Evolutionary conservation across 2,888 invertebrate genomes (phyloP).

Genomic region (Hydroisotoma schaefferi): DNA sequence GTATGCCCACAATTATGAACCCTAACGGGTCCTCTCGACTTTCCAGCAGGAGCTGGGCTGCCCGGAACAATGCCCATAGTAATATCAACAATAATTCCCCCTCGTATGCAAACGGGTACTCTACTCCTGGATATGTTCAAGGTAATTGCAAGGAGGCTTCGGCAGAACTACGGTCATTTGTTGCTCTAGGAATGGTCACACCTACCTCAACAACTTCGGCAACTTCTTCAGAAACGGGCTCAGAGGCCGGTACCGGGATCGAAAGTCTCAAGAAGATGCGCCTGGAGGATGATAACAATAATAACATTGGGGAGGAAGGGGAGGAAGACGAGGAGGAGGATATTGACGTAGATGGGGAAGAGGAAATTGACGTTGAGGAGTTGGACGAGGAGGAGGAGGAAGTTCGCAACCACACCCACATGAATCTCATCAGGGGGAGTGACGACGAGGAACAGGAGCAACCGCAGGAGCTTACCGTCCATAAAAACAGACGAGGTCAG

Average conservation of each 20-base stretch:
- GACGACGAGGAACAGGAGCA: slow-evolving; percentile 20
- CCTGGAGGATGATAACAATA: slow-evolving; percentile 46
- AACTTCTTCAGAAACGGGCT: slow-evolving; percentile 36
- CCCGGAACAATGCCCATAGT: slow-evolving; percentile 13
- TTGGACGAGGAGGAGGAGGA: slow-evolving; percentile 36
- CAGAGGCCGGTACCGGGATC: slow-evolving; percentile 32
- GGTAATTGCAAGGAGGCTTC: slow-evolving; percentile 23
- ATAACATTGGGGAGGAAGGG: slow-evolving; percentile 39
- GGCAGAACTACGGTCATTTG: slow-evolving; percentile 6
- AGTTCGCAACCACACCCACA: slow-evolving; percentile 13
- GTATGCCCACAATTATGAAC: slow-evolving; percentile 67
- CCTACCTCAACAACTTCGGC: slow-evolving; percentile 42
- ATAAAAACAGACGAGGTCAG: no score
- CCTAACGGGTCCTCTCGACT: slow-evolving; percentile 30
- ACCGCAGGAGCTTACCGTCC: slow-evolving; percentile 20
- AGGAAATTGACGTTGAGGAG: slow-evolving; percentile 32
- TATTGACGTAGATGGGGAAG: slow-evolving; percentile 40
- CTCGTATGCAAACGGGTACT: slow-evolving; percentile 17
- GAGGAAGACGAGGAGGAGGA: slow-evolving; percentile 40
- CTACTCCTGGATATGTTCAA: slow-evolving; percentile 19
- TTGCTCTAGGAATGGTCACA: slow-evolving; percentile 86
- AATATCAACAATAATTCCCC: slow-evolving; percentile 18
- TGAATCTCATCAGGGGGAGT: slow-evolving; percentile 13
- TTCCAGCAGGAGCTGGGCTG: slow-evolving; percentile 46
- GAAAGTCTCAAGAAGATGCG: slow-evolving; percentile 44